Base-by-base conservation (phyloP, 2,797 vertebrate genomes). In the Schizopygopsis malacanthus region DNA sequence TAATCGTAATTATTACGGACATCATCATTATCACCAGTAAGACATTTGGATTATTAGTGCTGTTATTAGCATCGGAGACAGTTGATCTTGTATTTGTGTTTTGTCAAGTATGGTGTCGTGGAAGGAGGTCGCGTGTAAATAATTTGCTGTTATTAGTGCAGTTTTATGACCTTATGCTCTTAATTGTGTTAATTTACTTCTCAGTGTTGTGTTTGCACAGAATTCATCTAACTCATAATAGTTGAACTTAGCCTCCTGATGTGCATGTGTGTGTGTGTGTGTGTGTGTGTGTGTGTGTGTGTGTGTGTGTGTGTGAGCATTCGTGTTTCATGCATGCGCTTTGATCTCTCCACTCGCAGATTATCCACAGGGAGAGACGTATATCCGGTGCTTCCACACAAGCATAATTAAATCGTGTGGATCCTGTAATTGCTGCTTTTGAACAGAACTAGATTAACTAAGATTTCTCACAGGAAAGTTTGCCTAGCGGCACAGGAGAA, bases 381-480 rank as follows among this genome's bases (percentile, higher is more conserved):
- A 47, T 71, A 50, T 25, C 22, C 39, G 15, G 70, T 6, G 1
- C 77, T 72, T 85, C 77, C 76, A 85, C 39, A 56, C 75, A 70
- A 52, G 75, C 69, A 65, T 89, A 90, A 92, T 90, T 92, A 91
- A 90, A 88, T 86, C 70, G 83, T 87, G 83, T 82, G 83, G 84
- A 85, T 82, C 69, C 76, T 80, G 54, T 92, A 92, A 93, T 91
- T 91, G 90, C 82, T 47, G 89, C 82, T 89, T 92, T 90, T 86
- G 87, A 88, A 86, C 85, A 83, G 63, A 43, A 82, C 43, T 72
- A 69, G 90, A 89, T 89, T 91, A 87, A 84, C 83, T 80, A 85
- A 72, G 69, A 80, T 85, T 80, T 80, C 84, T 85, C 76, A n/a
- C 75, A 59, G 83, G 88, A 87, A 87, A 87, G 89, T 88, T 88